phyloP scores from a whole-genome alignment of 2,113 vertebrate genomes.

The Noctilio leporinus region DNA sequence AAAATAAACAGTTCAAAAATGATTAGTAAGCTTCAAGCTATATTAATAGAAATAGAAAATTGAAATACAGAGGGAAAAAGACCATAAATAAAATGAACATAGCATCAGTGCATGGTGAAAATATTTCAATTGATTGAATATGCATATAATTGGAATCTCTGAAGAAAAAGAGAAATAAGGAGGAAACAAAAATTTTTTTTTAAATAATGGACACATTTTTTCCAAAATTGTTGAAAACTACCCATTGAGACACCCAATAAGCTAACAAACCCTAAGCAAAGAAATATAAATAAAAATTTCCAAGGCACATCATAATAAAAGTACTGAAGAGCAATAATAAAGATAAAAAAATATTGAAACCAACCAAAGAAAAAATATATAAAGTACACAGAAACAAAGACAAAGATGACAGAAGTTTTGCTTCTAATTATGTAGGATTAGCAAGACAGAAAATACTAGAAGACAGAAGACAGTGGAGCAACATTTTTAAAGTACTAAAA shows the following conservation, averaged over 20 bases:
- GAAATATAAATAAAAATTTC: neutral
- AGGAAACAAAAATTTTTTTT: no score
- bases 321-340: neutral
- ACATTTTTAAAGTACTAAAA: neutral
- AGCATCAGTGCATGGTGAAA: neutral
- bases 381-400: neutral
- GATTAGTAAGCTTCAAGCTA: neutral
- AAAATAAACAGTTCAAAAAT: neutral
- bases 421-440: neutral
- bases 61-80: neutral
- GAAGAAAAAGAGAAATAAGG: neutral
- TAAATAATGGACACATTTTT: neutral
- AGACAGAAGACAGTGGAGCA: neutral
- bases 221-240: neutral
- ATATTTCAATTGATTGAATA: neutral
- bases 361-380: neutral
- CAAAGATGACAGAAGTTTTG: neutral
- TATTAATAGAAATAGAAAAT: neutral
- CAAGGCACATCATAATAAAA: neutral
- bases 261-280: neutral
- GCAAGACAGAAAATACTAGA: neutral
- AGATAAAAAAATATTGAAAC: neutral
- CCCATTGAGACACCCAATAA: neutral
- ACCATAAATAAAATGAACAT: neutral
- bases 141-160: neutral